Evolutionary conservation across 2,797 vertebrate species (phyloP).

Genomic region (Fundulus diaphanus): DNA sequence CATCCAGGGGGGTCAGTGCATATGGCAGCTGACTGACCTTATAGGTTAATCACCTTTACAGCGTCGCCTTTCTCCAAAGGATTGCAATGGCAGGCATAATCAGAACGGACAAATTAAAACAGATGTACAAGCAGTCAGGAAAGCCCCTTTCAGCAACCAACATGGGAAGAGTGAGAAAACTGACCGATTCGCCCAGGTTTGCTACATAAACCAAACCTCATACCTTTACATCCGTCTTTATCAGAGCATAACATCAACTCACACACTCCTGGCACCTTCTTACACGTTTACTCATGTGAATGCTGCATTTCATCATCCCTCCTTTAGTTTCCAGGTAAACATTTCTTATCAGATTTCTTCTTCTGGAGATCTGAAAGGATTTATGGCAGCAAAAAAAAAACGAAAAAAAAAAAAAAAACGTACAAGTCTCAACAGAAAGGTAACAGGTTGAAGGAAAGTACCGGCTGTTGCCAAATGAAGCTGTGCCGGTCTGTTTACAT

Average conservation of each 20-base stretch:
- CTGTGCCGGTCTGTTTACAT: conserved; percentile 14
- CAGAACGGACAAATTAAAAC: background rate
- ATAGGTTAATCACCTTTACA: conserved; percentile 20
- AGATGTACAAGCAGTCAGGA: background rate
- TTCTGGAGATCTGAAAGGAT: conserved; percentile 1
- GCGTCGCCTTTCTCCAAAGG: conserved; percentile 7
- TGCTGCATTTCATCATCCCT: background rate
- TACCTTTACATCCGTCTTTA: background rate
- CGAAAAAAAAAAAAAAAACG: background rate
- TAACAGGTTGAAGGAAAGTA: conserved; percentile 33
- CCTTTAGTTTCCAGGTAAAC: conserved; percentile 1
- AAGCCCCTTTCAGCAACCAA: conserved; percentile 5
- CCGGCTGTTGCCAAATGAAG: conserved; percentile 27
- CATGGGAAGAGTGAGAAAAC: background rate
- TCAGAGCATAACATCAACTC: conserved; percentile 9
- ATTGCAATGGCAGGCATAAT: conserved; percentile 6
- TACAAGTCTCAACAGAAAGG: conserved; percentile 25
- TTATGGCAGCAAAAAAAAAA: too few relatives aligned
- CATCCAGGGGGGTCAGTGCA: conserved; percentile 13
- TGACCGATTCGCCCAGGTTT: background rate
- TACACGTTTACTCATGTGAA: conserved; percentile 26
- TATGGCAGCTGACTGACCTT: conserved; percentile 7
- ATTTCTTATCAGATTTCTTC: conserved; percentile 24
- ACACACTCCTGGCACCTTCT: conserved; percentile 5
- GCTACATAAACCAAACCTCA: conserved; percentile 7